These are phyloP conservation scores for Baccha elongata DNA, from an alignment of 2,888 invertebrate species.

Conservation along the genomic window DNA sequence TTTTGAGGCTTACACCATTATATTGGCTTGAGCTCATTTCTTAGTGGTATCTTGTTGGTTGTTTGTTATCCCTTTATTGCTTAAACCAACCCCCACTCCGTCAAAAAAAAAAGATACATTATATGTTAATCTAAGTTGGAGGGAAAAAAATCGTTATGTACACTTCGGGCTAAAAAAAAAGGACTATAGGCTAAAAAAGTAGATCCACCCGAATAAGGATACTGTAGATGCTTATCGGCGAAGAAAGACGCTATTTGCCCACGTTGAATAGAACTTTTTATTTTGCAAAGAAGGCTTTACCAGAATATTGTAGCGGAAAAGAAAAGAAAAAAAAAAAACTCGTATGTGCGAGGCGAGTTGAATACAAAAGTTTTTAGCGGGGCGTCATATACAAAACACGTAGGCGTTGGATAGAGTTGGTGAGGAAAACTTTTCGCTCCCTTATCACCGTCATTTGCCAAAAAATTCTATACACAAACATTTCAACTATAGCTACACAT, in stretches of 20 bases:
- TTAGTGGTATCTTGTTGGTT: constrained; percentile 18
- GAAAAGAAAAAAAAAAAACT: constrained; percentile 6
- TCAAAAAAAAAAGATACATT: constrained; percentile 2
- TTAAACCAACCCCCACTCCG: background rate
- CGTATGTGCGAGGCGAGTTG: constrained; percentile 41
- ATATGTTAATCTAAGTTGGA: constrained; percentile 23
- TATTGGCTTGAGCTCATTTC: background rate
- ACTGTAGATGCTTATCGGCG: constrained; percentile 50
- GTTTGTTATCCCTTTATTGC: constrained; percentile 21
- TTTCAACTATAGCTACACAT: constrained; percentile 45
- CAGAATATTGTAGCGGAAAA: too few species aligned
- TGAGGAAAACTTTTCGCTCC: constrained; percentile 42
- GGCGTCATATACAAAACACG: constrained; percentile 20
- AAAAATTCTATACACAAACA: constrained; percentile 41
- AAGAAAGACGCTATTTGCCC: constrained; percentile 55
- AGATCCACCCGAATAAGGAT: constrained; percentile 50
- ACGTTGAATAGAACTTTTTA: constrained; percentile 4
- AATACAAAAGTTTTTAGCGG: constrained; percentile 55
- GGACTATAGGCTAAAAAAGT: constrained; percentile 15
- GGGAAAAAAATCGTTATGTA: constrained; percentile 11
- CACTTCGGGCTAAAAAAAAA: background rate
- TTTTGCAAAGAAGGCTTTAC: background rate
- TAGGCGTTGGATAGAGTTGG: background rate
- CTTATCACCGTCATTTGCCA: constrained; percentile 51
- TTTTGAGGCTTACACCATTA: background rate